Base-by-base conservation (phyloP, 2,888 invertebrate genomes). In the Campoplex capitator region DNA sequence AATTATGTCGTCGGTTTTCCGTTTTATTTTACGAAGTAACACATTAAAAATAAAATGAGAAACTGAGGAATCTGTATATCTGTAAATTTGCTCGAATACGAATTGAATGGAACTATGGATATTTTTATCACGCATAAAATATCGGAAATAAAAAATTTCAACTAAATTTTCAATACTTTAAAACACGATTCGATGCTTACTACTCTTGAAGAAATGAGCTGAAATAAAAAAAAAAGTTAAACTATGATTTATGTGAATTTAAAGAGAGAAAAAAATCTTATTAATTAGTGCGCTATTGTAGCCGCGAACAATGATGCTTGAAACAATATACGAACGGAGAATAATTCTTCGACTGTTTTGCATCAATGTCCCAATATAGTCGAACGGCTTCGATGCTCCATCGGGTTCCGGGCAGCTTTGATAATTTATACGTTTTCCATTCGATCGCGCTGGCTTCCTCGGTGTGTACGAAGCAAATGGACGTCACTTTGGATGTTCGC, bases 341-440 rank as follows among this genome's bases (percentile, higher is more conserved):
- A 89, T 89, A 87, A 88, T 88, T 87, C 88, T 82, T 87, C 88
- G 84, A 90, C 89, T 89, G 88, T 88, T 88, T 87, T 76, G 84
- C 88, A 88, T 88, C 89, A 90, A 87, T 86, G 83, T 87, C 80
- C 67, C 23, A 35, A 28, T 65, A 74, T 48, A n/a, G 74, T 77
- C 77, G 67, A 73, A 67, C 32, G 76, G 56, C 51, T 35, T 62
- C 18, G 78, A 82, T 85, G 80, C 84, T 88, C 87, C 89, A 88
- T 89, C 89, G 88, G 88, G 88, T 85, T 82, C 82, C 62, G 77
- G 79, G 76, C 42, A 82, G 82, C 73, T 67, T 23, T 81, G 84
- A 89, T 86, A 87, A 90, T 89, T 89, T 89, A 89, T 86, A 86
- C 81, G 38, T 77, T 56, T 80, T 82, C 28, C 58, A 58, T 67